Base-by-base conservation (phyloP, 1,140 invertebrate genomes). In the Lepidotrigona ventralis region DNA sequence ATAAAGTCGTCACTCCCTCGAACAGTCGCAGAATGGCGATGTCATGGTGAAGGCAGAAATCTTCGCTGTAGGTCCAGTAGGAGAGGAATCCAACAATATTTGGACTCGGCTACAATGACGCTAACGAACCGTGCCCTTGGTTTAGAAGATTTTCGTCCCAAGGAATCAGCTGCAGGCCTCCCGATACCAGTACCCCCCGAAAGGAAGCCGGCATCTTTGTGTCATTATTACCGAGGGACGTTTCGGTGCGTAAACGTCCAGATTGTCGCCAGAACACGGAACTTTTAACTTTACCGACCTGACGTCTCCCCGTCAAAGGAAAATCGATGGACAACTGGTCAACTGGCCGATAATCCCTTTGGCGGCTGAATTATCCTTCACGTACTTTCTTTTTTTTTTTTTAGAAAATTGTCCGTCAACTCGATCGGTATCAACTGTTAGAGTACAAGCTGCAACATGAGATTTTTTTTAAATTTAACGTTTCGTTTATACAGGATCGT, bases 11-110 rank as follows among this genome's bases (percentile, higher is more conserved):
- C 84, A 88, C 64, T 71, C 79, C 56, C 68, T 46, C 26, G 21
- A 79, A 11, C 53, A 60, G 17, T 29, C 66, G 54, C 23, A 85
- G 53, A 84, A 81, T 86, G 39, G 21, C 71, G 68, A 58, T 74
- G 74, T 76, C 86, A 74, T 80, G 39, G 68, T 3, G 33, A 78
- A 77, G 68, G 60, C 54, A 70, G 71, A 78, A 79, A 84, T 81
- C 86, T 78, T 82, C 84, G 85, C 86, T 88, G 86, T 90, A 88
- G 86, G 80, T 90, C 85, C 63, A 29, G 26, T 64, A 64, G 26
- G 11, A 58, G 66, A 75, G 85, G 70, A 86, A 88, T 88, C 85
- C 80, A 85, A 88, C 85, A 90, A 90, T 88, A 90, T 90, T 90
- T 90, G 80, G 83, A 86, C 86, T 80, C 51, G 66, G 19, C 56